Percentiles rank a stretch among this genome's conserved stretches.
phyloP scores from a whole-genome alignment of 2,113 vertebrate genomes.

The Delphinapterus leucas region DNA sequence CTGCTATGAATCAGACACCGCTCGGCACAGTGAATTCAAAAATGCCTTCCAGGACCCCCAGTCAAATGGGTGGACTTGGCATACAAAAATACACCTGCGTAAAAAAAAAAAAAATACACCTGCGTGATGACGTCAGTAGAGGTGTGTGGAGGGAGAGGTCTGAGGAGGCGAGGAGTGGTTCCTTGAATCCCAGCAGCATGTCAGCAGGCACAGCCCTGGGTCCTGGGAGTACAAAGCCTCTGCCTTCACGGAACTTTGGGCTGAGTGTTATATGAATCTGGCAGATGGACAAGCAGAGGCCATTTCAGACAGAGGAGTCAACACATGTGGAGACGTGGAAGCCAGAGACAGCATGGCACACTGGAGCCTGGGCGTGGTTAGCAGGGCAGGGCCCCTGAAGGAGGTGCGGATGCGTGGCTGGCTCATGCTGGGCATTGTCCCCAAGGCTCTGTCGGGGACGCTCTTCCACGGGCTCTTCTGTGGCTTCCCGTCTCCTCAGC shows the following conservation, averaged over 20 bases:
- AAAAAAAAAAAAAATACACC: neutral
- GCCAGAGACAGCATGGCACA: neutral
- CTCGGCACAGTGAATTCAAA: neutral
- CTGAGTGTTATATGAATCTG: neutral
- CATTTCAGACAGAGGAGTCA: neutral
- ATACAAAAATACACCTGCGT: neutral
- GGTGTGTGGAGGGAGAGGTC: neutral
- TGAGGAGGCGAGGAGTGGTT: neutral
- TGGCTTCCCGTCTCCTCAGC: neutral
- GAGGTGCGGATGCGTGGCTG: neutral
- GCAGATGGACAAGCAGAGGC: neutral
- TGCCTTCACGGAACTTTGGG: neutral
- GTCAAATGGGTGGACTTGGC: neutral
- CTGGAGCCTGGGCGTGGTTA: neutral
- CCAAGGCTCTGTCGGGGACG: neutral
- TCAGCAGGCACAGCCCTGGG: neutral
- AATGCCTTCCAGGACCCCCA: neutral
- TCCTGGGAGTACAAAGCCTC: neutral
- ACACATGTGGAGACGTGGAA: neutral
- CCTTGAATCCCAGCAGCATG: neutral
- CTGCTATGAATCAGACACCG: neutral
- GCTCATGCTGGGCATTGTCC: neutral
- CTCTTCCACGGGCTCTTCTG: neutral
- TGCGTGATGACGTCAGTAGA: neutral
- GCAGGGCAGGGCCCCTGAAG: neutral